Conservation (phyloP, 2,888 invertebrate species). For the Tholera decimalis region DNA sequence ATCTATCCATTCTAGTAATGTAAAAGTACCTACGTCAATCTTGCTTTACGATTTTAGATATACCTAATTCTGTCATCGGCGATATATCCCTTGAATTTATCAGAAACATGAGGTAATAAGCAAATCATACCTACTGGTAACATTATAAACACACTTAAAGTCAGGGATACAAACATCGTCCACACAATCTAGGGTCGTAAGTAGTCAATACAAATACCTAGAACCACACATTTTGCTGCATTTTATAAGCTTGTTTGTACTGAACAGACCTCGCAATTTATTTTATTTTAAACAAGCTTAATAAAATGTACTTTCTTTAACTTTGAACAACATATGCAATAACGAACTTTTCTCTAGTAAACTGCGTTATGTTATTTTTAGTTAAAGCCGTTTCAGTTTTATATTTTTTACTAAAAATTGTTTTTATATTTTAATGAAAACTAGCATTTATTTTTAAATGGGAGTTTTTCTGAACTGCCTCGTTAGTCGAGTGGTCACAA, state of each 20-base stretch:
- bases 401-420: not conserved
- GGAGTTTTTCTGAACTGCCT: not conserved
- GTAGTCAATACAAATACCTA: constrained; percentile 11
- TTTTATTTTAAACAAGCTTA: constrained; percentile 50
- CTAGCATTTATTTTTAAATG: not conserved
- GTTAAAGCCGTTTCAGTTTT: constrained; percentile 12
- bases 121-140: not conserved
- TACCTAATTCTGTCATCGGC: too few species aligned
- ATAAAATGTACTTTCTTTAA: constrained; percentile 52
- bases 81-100: too few species aligned
- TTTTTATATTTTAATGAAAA: not conserved
- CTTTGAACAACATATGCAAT: constrained; percentile 41
- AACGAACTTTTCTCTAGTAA: constrained; percentile 28
- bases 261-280: constrained; percentile 50
- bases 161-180: constrained; percentile 7
- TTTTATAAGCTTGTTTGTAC: constrained; percentile 58
- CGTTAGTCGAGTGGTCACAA: too few species aligned
- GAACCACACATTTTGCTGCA: constrained; percentile 29
- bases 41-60: too few species aligned
- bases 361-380: constrained; percentile 26
- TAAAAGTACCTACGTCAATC: too few species aligned
- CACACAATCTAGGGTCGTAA: constrained; percentile 12
- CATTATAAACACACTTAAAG: constrained; percentile 12
- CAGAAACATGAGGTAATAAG: not conserved
- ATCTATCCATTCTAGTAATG: too few species aligned